Base-by-base conservation (phyloP, 2,797 vertebrate genomes). In the Silurus lanzhouensis region DNA sequence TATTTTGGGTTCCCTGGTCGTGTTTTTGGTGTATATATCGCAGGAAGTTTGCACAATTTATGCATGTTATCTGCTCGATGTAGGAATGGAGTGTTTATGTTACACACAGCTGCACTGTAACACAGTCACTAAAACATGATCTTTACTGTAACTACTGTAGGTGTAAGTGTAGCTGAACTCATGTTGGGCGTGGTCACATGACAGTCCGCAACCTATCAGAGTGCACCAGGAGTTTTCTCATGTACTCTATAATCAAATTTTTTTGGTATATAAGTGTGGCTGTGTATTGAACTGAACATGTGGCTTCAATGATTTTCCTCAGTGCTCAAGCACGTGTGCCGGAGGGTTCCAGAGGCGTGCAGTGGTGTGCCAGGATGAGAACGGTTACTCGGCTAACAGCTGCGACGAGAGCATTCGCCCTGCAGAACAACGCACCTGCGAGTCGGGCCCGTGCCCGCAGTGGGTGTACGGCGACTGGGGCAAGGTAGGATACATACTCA, bases 251-350 rank as follows among this genome's bases (percentile, higher is more conserved):
- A 17, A 67, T 25, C 4, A 3, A 17, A 70, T 38, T 31, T 64
- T 64, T 31, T 64, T 10, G n/a, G 10, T 64, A 12, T 25, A 25
- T 25, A 22, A 64, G 9, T 64, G 63, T 20, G 63, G 2, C 15
- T 63, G 17, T 61, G 6, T 61, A 25, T 66, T 25, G n/a, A 66
- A 66, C 1, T 66, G 64, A 12, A 6, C n/a, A 13, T 22, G 20
- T 25, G 63, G 10, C 22, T 64, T 25, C 5, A 25, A 27, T 13
- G 25, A 25, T 88, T 88, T 64, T 84, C 85, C 77, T 84, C 93
- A 99, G 98, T 99, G 98, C 93, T 99, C 98, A 68, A 99, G 98
- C 90, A 99, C 97, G 0, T 99, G 98, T 91, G 97, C 97, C 0
- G 98, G 97, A 52, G 98, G 98, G n/a, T 98, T 97, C 93, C 98